phyloP scores from a whole-genome alignment of 2,113 vertebrate genomes.

The Amazona vittata region DNA sequence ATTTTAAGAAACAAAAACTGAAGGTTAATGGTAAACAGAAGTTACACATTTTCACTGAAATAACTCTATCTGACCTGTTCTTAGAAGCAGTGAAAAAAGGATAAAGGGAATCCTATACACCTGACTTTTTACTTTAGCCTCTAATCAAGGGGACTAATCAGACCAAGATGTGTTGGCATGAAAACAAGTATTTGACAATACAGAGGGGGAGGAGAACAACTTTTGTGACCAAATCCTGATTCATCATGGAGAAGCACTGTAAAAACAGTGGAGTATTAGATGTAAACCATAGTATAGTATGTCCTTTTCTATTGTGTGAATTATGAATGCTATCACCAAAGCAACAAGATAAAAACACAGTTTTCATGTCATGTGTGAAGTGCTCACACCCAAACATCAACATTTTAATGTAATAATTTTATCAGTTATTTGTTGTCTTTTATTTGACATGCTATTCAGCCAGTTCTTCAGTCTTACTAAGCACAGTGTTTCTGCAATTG shows the following conservation, averaged over 20 bases:
- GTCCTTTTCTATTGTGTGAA: not conserved
- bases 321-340: not conserved
- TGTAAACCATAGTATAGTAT: not conserved
- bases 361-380: not conserved
- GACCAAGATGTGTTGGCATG: conserved; percentile 63
- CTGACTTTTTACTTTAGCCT: conserved; percentile 57
- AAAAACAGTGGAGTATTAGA: not conserved
- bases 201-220: not conserved
- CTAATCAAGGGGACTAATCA: conserved; percentile 78
- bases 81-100: conserved; percentile 44
- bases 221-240: conserved; percentile 5
- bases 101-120: conserved; percentile 74
- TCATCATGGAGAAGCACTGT: not conserved
- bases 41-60: conserved; percentile 66
- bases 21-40: conserved; percentile 76
- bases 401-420: not conserved
- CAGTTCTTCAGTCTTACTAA: not conserved
- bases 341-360: not conserved
- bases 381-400: not conserved
- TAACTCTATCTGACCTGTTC: conserved; percentile 68
- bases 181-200: conserved; percentile 22
- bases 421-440: not conserved
- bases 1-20: conserved; percentile 76
- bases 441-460: not conserved
- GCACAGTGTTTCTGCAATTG: not conserved